Base-by-base conservation (phyloP, 2,113 vertebrate genomes). In the Varanus komodoensis region DNA sequence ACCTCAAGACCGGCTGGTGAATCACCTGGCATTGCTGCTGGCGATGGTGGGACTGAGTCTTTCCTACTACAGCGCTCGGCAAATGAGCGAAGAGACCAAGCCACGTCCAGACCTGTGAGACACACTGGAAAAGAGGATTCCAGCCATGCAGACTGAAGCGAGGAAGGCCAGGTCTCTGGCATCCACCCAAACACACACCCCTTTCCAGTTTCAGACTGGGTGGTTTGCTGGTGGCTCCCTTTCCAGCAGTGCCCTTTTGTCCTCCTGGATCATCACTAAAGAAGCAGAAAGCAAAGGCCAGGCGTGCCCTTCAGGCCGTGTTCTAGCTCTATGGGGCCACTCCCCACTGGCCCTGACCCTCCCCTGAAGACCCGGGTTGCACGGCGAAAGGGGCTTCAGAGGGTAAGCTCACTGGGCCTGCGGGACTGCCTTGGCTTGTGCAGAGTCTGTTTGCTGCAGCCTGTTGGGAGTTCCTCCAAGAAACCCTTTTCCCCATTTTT, bases 41-140 rank as follows among this genome's bases (percentile, higher is more conserved):
- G 99, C 99, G 44, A 98, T 98, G 25, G 96, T 98, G 3, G 99
- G 99, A 34, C 96, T 99, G 81, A 97, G 99, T 67, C 89, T 99
- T 90, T 99, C 99, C 94, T 97, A 98, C 96, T 99, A 99, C 95
- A 99, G 98, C 1, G 97, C 97, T 88, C 97, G 98, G 87, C 98
- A 98, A 93, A 99, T 99, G 98, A 97, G 97, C 0, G 95, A 96
- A 87, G 98, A 97, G 68, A 94, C 93, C 83, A 97, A 91, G 8
- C 78, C 81, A 0, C 94, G 96, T 57, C 97, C 97, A 0, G 92
- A 92, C 11, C 96, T 96, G 1, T 98, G 93, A 97, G 93, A 97
- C 0, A 12, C 91, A n/a, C n/a, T n/a, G n/a, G n/a, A 54, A 6
- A n/a, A 48, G 73, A 34, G 44, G 90, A 44, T 25, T 11, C 2